phyloP scores from a whole-genome alignment of 2,888 invertebrate species.

The Nomada fucata region DNA sequence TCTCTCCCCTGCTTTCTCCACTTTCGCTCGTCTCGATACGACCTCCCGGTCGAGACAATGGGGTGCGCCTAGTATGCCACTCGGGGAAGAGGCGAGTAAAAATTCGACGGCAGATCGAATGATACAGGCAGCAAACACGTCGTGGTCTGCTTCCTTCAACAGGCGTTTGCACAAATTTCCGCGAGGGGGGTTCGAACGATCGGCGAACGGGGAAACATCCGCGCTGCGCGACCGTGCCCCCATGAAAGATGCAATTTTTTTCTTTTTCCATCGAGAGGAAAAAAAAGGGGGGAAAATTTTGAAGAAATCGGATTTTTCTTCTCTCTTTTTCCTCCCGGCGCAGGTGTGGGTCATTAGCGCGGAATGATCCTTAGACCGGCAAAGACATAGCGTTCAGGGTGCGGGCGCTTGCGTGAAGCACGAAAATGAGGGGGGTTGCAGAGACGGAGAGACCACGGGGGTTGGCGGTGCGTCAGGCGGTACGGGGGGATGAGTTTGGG shows the following conservation, averaged over 20 bases:
- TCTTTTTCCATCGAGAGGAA: neutral
- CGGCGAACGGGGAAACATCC: neutral
- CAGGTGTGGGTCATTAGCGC: constrained; percentile 46
- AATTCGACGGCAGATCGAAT: neutral
- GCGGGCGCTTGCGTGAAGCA: constrained; percentile 82
- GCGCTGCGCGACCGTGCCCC: neutral
- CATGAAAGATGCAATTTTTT: neutral
- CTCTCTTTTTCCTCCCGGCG: neutral
- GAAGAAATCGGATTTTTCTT: constrained; percentile 16
- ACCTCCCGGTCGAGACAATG: constrained; percentile 5
- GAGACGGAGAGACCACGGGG: constrained; percentile 28
- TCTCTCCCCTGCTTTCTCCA: neutral
- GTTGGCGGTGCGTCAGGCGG: constrained; percentile 68
- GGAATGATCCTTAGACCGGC: constrained; percentile 72
- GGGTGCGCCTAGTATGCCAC: neutral
- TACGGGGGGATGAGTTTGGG: constrained; percentile 74
- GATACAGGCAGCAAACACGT: neutral
- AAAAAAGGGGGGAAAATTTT: constrained; percentile 3
- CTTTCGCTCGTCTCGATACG: constrained; percentile 15
- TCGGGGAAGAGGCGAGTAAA: neutral
- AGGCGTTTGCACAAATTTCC: neutral
- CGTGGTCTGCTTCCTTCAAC: neutral
- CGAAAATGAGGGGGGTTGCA: constrained; percentile 81
- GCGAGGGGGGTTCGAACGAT: neutral
- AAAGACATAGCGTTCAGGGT: constrained; percentile 70